Evolutionary conservation across 2,797 vertebrate genomes (phyloP), one percentile per base, ranked within the genome.

Genomic region (Ctenopoma kingsleyae): DNA sequence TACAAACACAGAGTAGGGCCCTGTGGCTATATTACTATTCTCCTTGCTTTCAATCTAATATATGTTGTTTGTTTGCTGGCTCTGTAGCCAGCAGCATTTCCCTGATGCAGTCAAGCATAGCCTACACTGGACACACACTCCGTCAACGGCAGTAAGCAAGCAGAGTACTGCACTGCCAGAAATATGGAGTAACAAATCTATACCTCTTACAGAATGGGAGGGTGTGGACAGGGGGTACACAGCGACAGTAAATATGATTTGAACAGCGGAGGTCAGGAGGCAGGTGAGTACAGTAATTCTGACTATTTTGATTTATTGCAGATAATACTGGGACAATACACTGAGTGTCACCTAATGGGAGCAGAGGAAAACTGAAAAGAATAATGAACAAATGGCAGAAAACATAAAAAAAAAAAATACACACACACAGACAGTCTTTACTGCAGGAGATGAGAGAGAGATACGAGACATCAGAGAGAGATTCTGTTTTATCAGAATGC

Each of bases 161-260:
- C 68, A 48, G 62, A 51, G 55, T 4, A 11, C 67, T 74, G 81
- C 74, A 67, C 68, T 70, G 81, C 89, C 78, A 81, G 65, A 80
- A 71, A 87, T 87, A 79, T 52, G 56, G 76, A 71, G 76, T 83
- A 75, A 88, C 87, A 90, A 82, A 92, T 87, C 88, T 74, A 83
- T 85, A 85, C 69, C 74, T 57, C 67, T 74, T 65, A 78, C 69
- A 73, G 50, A 82, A 82, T 30, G 47, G 55, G 62, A 59, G 55
- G 27, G 52, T 62, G 76, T 2, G 58, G 35, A 40, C 38, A 47
- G n/a, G 23, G 65, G 65, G 30, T 52, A 43, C 56, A 59, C 36
- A 17, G 76, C 78, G 40, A 67, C 56, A 65, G 55, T 74, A 6
- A 6, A 55, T 67, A 75, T 77, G 80, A 86, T 78, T 74, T 87